Conservation (phyloP, 2,797 vertebrate genomes). For the Cheirogaleus major region DNA sequence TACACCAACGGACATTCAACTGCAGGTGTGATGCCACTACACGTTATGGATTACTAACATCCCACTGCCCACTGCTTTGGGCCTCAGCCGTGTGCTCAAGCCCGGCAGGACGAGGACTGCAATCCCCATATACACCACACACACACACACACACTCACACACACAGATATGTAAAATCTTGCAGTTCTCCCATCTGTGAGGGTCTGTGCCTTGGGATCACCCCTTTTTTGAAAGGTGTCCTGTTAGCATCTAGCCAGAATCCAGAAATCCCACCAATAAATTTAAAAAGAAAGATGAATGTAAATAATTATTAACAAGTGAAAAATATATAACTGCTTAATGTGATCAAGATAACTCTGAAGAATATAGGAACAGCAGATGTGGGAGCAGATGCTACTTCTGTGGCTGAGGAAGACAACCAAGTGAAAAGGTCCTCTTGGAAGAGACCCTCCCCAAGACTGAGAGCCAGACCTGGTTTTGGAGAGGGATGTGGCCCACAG, state of each 20-base stretch:
- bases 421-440: neutral
- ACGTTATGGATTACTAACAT: neutral
- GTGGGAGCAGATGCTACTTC: neutral
- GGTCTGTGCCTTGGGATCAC: neutral
- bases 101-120: accelerated
- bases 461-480: too few species aligned
- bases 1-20: neutral
- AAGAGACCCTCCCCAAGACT: neutral
- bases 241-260: neutral
- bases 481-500: neutral
- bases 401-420: too few species aligned
- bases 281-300: neutral
- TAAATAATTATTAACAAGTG: neutral
- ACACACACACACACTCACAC: neutral
- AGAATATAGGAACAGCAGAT: neutral
- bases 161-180: neutral
- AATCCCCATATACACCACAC: too few species aligned
- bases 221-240: neutral
- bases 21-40: accelerated
- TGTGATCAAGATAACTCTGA: neutral
- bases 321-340: neutral
- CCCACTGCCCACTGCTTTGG: neutral
- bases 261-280: neutral
- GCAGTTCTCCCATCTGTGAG: neutral
- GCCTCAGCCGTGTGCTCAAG: neutral